Evolutionary conservation across 2,888 invertebrate species (phyloP).

Genomic region (Salticus scenicus): DNA sequence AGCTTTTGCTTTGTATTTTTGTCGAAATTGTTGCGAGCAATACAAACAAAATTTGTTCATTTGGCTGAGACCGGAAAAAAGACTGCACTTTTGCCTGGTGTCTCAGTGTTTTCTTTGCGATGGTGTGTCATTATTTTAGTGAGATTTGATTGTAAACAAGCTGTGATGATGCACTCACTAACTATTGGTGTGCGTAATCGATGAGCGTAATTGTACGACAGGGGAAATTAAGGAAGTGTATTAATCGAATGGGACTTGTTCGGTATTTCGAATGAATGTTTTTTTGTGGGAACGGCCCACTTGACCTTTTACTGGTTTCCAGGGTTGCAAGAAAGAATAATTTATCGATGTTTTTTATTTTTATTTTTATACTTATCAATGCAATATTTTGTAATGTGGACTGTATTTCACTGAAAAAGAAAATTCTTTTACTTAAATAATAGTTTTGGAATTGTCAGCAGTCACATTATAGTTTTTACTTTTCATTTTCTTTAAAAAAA

Average conservation of each 20-base stretch:
- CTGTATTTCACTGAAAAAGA: too few relatives aligned
- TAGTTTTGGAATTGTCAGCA: too few relatives aligned
- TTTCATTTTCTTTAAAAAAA: too few relatives aligned
- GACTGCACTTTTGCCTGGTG: background rate
- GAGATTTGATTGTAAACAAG: conserved; percentile 1
- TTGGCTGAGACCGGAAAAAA: background rate
- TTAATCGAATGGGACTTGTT: conserved; percentile 14
- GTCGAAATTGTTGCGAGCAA: background rate
- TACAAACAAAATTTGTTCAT: background rate
- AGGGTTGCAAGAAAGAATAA: conserved; percentile 9
- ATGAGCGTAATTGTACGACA: conserved; percentile 1
- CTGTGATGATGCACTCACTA: background rate
- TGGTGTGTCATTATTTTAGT: background rate
- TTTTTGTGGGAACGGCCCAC: conserved; percentile 35
- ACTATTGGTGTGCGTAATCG: conserved; percentile 1
- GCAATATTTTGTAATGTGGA: too few relatives aligned
- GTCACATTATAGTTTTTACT: too few relatives aligned
- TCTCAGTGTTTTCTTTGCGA: background rate
- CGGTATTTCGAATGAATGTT: background rate
- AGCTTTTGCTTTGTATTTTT: background rate
- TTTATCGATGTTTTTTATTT: background rate
- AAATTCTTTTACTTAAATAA: too few relatives aligned
- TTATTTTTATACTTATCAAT: too few relatives aligned
- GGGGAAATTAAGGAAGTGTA: background rate
- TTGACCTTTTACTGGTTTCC: conserved; percentile 32